Base-by-base conservation (phyloP, 2,113 vertebrate species). In the Hipposideros armiger region DNA sequence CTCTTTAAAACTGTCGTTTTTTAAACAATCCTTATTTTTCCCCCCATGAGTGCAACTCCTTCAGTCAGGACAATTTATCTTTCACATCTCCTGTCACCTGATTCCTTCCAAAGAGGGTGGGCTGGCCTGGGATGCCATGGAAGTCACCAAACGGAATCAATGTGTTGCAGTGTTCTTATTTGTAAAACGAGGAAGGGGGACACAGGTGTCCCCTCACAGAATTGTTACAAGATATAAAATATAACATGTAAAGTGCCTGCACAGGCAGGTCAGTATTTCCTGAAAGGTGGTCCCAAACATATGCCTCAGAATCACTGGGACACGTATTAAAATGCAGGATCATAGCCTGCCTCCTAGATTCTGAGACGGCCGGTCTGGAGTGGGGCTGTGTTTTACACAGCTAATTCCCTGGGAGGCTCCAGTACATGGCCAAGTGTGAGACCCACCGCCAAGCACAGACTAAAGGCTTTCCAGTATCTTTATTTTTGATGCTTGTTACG, bases 291-390 rank as follows among this genome's bases (percentile, higher is more conserved):
- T 8, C 62, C 66, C 54, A 52, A 78, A 90, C 66, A 50, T 22
- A 11, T n/a, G 52, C 70, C 26, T 64, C 8, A 4, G 66, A 62
- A 36, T 69, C 50, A 10, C 0, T 0, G 36, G 52, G n/a, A 32
- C 14, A 1, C 17, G 42, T 32, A 9, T 47, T 22, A 73, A 80
- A 80, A 91, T 10, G 11, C n/a, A 77, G 76, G 45, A 22, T 58
- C 24, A 36, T n/a, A 26, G 3, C 17, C 54, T 0, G 2, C 32
- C 69, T 24, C 36, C 56, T 1, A 36, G 70, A 69, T 8, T 16
- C 64, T 17, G 17, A 82, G 72, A n/a, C 62, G 32, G 45, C 13
- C 28, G 17, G 8, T 9, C 17, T 70, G 56, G 56, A 72, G 56
- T 3, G 0, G 13, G 5, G 24, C 60, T 24, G 14, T 36, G 4